Evolutionary conservation across 2,888 invertebrate species (phyloP).

Genomic region (Pilophorus perplexus): DNA sequence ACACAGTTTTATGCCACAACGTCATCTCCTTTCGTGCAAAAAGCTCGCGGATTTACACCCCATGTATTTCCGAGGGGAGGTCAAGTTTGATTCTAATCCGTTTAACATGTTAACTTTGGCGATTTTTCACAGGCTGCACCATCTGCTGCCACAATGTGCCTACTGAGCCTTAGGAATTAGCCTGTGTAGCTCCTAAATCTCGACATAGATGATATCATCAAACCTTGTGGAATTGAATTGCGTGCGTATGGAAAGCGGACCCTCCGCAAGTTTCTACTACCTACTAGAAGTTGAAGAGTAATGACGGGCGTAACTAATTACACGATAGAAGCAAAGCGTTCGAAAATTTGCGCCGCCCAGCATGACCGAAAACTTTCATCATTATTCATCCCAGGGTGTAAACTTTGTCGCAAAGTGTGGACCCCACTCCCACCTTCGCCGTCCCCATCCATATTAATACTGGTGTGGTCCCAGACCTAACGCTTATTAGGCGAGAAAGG

Average conservation of each 20-base stretch:
- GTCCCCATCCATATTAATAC: neutral
- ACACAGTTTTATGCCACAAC: neutral
- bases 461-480: too few species aligned
- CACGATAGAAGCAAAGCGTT: neutral
- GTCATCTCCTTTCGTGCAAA: too few species aligned
- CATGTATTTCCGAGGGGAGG: too few species aligned
- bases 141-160: too few species aligned
- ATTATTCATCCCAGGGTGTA: neutral
- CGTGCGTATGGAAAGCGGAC: neutral
- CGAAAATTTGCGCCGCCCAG: neutral
- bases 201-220: too few species aligned
- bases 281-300: neutral
- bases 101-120: too few species aligned
- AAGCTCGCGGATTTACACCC: too few species aligned
- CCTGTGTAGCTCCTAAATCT: too few species aligned
- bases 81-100: too few species aligned
- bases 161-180: too few species aligned
- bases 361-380: neutral
- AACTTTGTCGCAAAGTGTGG: neutral
- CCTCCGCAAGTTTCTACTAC: neutral
- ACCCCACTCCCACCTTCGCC: neutral
- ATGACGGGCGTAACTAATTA: neutral
- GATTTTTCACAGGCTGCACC: too few species aligned
- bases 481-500: too few species aligned
- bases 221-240: neutral